phyloP scores from a whole-genome alignment of 2,113 vertebrate species.

The Vidua macroura region DNA sequence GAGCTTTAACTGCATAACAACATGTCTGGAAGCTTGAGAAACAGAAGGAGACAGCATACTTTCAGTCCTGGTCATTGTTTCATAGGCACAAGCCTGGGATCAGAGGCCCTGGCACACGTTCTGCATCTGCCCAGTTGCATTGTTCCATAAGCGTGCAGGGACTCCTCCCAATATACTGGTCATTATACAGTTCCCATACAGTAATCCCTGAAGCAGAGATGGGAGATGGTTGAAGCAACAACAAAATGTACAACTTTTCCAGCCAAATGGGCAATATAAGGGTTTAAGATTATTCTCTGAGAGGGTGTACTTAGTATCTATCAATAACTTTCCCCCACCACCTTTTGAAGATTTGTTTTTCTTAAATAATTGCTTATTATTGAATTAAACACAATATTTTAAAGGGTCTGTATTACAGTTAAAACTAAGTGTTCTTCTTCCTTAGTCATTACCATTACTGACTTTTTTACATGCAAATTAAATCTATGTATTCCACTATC shows the following conservation, averaged over 20 bases:
- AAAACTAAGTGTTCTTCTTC: neutral
- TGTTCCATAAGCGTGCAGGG: rapidly evolving
- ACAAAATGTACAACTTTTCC: neutral
- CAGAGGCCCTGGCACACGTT: neutral
- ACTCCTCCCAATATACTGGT: neutral
- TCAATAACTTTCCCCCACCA: neutral
- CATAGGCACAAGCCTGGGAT: neutral
- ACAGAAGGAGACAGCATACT: neutral
- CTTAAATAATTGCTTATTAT: neutral
- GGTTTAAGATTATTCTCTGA: neutral
- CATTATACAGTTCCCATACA: neutral
- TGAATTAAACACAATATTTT: neutral
- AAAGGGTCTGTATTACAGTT: neutral
- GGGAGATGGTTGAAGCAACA: neutral
- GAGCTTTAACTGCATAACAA: neutral
- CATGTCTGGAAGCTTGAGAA: neutral
- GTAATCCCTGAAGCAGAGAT: neutral
- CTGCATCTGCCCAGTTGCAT: neutral
- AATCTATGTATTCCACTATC: neutral
- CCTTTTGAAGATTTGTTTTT: neutral
- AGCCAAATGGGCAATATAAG: neutral
- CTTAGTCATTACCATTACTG: neutral
- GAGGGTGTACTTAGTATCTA: neutral
- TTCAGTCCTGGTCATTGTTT: neutral
- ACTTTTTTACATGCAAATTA: neutral